Percentiles rank a stretch among this genome's conserved stretches.
Conservation (phyloP, 1,140 invertebrate species). For the Scaptomyza hsui region DNA sequence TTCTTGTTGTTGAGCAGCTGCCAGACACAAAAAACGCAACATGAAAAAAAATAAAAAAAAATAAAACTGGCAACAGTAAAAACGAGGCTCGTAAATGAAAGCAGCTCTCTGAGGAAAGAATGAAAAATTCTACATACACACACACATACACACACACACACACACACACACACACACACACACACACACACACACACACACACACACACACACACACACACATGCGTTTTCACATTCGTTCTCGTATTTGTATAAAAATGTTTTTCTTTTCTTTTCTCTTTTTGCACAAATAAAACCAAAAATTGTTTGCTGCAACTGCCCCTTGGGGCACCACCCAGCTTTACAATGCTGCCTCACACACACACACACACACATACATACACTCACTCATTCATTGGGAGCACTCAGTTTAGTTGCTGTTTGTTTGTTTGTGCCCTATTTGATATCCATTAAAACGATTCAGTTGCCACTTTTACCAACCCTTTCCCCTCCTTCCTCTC, state of each 20-base stretch:
- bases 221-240: background rate
- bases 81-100: conserved; percentile 76
- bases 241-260: conserved; percentile 12
- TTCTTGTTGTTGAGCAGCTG: conserved; percentile 64
- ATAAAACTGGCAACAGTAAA: conserved; percentile 73
- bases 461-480: conserved; percentile 27
- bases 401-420: conserved; percentile 30
- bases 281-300: conserved; percentile 23
- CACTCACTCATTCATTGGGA: conserved; percentile 19
- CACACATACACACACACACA: conserved; percentile 1
- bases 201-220: conserved; percentile 2
- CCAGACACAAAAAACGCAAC: conserved; percentile 76
- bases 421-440: conserved; percentile 57
- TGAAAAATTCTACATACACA: conserved; percentile 38
- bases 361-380: conserved; percentile 4
- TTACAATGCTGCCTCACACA: conserved; percentile 8
- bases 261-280: background rate
- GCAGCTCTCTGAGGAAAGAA: conserved; percentile 42
- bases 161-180: background rate
- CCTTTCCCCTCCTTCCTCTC: no score
- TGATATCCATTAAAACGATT: conserved; percentile 82
- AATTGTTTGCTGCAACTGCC: conserved; percentile 10
- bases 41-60: conserved; percentile 25
- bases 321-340: conserved; percentile 2
- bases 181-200: background rate